Evolutionary conservation across 1,140 invertebrate genomes (phyloP).

Genomic region (Drosophila busckii): DNA sequence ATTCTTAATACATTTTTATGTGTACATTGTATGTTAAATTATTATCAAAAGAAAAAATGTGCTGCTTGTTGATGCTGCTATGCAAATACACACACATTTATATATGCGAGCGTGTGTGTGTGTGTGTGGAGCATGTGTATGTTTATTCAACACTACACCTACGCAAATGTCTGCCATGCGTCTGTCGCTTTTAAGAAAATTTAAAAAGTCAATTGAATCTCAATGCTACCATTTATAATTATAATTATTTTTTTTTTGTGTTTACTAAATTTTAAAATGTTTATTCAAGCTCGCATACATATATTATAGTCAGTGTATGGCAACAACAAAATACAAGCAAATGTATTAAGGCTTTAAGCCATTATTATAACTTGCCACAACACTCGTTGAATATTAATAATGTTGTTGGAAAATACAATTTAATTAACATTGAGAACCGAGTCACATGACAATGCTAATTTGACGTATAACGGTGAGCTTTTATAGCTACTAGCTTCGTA

Average conservation of each 20-base stretch:
- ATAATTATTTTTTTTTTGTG: slow-evolving; percentile 26
- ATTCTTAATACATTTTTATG: slow-evolving; percentile 36
- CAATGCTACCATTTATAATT: slow-evolving; percentile 43
- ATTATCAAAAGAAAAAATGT: slow-evolving; percentile 44
- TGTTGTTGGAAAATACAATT: slow-evolving; percentile 28
- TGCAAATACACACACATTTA: slow-evolving; percentile 18
- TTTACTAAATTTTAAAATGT: no score
- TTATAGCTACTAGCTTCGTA: slow-evolving; percentile 24
- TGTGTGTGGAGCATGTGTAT: slow-evolving; percentile 10
- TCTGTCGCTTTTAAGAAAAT: slow-evolving; percentile 15
- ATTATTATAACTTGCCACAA: slow-evolving; percentile 19
- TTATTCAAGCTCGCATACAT: no score
- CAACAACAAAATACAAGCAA: no score
- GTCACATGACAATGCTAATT: slow-evolving; percentile 58
- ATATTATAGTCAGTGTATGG: no score
- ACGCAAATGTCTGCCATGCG: slow-evolving; percentile 32
- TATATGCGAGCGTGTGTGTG: slow-evolving; percentile 1
- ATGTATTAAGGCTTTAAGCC: slow-evolving; percentile 7
- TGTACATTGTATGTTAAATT: no score
- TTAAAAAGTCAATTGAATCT: slow-evolving; percentile 17
- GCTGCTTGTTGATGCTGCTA: slow-evolving; percentile 32
- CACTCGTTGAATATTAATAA: slow-evolving; percentile 17
- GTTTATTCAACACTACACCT: slow-evolving; percentile 19
- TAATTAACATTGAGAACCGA: slow-evolving; percentile 52
- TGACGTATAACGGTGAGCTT: slow-evolving; percentile 21